Conservation (phyloP, 2,797 vertebrate species). For the Sternotherus odoratus region DNA sequence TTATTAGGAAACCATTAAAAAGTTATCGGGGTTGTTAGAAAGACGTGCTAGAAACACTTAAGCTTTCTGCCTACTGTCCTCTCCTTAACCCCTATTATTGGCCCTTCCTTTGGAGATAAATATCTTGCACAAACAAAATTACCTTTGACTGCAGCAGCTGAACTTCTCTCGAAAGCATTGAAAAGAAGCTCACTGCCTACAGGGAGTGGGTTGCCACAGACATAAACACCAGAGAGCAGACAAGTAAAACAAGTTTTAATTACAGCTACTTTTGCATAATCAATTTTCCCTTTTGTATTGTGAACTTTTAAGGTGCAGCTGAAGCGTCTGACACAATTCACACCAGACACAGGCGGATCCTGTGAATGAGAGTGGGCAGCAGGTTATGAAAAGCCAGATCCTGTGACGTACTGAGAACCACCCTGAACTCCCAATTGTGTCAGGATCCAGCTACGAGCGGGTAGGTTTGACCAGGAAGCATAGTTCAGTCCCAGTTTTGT, state of each 20-base stretch:
- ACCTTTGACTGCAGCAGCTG: slow-evolving; percentile 65
- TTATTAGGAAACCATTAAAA: slow-evolving; percentile 70
- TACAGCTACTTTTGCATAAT: slow-evolving; percentile 69
- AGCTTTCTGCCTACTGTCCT: slow-evolving; percentile 69
- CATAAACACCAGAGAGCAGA: slow-evolving; percentile 57
- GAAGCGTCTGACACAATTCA: not conserved
- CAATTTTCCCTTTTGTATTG: slow-evolving; percentile 53
- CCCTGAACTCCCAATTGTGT: not conserved
- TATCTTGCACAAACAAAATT: slow-evolving; percentile 73
- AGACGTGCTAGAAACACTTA: slow-evolving; percentile 50
- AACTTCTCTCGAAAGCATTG: slow-evolving; percentile 28
- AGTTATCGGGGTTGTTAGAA: slow-evolving; percentile 59
- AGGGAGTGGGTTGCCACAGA: slow-evolving; percentile 69
- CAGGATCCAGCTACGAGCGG: not conserved
- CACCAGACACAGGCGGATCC: not conserved
- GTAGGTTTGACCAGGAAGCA: rapidly evolving
- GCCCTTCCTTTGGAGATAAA: slow-evolving; percentile 70
- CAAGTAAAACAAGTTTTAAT: slow-evolving; percentile 78
- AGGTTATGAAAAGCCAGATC: slow-evolving; percentile 3
- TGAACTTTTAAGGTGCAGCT: not conserved
- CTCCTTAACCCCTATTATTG: slow-evolving; percentile 69
- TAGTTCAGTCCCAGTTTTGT: rapidly evolving
- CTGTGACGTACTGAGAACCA: slow-evolving; percentile 32
- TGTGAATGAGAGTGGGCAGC: slow-evolving; percentile 1
- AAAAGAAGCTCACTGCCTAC: slow-evolving; percentile 54